Percentiles rank a stretch among this genome's conserved stretches.
Evolutionary conservation across 1,140 invertebrate species (phyloP).

Genomic region (Meloidogyne exigua): DNA sequence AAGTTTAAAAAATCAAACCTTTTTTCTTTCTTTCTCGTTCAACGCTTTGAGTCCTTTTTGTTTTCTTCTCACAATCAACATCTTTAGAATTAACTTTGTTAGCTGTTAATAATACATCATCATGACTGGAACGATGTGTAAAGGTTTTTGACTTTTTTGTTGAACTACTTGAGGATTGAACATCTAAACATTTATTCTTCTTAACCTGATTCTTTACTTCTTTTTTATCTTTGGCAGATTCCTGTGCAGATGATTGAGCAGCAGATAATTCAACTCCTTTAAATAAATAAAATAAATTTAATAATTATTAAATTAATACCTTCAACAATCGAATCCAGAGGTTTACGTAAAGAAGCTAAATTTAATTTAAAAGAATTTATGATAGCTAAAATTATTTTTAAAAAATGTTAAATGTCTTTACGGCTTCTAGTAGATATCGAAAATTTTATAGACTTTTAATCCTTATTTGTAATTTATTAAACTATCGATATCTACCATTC

Average conservation of each 20-base stretch:
- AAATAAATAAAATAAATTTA: not conserved
- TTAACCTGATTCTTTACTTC: not conserved
- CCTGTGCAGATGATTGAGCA: not conserved
- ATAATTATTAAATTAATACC: not conserved
- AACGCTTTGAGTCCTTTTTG: not conserved
- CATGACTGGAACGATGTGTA: not conserved
- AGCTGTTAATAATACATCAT: not conserved
- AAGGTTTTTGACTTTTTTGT: not conserved
- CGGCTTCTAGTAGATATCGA: no score
- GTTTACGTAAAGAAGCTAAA: slow-evolving; percentile 29
- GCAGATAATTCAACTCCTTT: not conserved
- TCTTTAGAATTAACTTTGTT: not conserved
- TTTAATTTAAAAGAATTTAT: not conserved
- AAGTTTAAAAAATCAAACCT: not conserved
- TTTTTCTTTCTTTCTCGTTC: not conserved
- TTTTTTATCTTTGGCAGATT: not conserved
- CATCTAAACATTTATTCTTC: not conserved
- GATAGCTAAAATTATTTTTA: no score
- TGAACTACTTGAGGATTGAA: not conserved
- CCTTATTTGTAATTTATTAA: no score
- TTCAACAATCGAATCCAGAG: slow-evolving; percentile 37
- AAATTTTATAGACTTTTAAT: no score
- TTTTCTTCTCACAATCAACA: not conserved
- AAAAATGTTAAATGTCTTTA: no score
- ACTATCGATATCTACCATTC: no score